A percentile compares a stretch with the other conserved stretches of the same genome.
Conservation (phyloP, 1,140 invertebrate genomes). For the Holotrichia oblita region DNA sequence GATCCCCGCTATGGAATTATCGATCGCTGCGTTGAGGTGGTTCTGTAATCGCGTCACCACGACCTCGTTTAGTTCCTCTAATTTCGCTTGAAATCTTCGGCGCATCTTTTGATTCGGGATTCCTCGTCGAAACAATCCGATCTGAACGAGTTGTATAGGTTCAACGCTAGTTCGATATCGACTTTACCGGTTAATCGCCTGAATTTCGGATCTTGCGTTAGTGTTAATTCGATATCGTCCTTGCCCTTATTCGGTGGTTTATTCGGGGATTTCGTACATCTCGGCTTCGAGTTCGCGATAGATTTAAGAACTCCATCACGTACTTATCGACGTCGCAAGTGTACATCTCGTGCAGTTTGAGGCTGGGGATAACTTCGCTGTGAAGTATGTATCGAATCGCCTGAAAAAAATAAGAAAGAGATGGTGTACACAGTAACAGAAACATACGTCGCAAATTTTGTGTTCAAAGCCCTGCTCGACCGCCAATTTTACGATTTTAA, state of each 20-base stretch:
- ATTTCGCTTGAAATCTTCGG: constrained; percentile 74
- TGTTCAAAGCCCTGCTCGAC: too few species aligned
- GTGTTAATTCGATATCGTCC: constrained; percentile 65
- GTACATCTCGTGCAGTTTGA: too few species aligned
- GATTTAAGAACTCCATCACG: constrained; percentile 73
- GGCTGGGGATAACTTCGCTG: constrained; percentile 74
- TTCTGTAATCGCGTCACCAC: constrained; percentile 85
- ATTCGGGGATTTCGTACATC: too few species aligned
- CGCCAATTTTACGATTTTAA: too few species aligned
- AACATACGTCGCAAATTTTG: too few species aligned
- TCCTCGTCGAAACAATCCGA: constrained; percentile 88
- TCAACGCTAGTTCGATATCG: too few species aligned
- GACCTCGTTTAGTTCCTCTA: constrained; percentile 80
- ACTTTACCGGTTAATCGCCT: too few species aligned
- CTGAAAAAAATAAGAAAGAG: constrained; percentile 50
- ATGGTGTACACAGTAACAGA: constrained; percentile 4
- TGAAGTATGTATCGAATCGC: constrained; percentile 77
- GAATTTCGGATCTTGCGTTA: constrained; percentile 78
- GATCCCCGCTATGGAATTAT: constrained; percentile 86
- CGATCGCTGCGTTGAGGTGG: constrained; percentile 72
- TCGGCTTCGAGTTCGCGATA: too few species aligned
- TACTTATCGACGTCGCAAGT: too few species aligned
- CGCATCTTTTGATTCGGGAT: constrained; percentile 76
- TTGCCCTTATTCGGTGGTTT: too few species aligned
- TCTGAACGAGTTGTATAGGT: too few species aligned